Evolutionary conservation across 1,140 invertebrate species (phyloP), one percentile per base, ranked within the genome.

Genomic region (Monomorium pharaonis): DNA sequence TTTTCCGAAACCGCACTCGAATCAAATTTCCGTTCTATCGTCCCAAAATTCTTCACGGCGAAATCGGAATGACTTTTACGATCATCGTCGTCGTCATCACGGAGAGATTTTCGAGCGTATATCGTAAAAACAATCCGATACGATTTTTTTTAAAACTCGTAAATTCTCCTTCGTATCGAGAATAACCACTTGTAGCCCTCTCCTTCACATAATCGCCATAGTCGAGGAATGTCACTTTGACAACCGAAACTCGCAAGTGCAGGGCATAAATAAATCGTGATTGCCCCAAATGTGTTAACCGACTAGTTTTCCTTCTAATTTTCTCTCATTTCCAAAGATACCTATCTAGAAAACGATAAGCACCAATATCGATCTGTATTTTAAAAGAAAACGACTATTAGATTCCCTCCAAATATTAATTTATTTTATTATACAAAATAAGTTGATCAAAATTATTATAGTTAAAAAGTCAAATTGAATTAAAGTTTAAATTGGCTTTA

Each of bases 141-240:
- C 60, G 80, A 90, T 92, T 92, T 91, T 91, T 89, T 91, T 37
- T 37, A 37, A 91, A 90, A 86, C 91, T 90, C 91, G 78, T 92
- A 92, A 92, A 92, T 92, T 51, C 58, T 62, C 62, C 72, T 65
- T 44, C 51, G 37, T 62, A 21, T n/a, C 76, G 63, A 37, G 76
- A 63, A 49, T 49, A 21, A 62, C 84, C 88, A 86, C 86, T 90
- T 87, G 86, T 88, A 54, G 70, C 76, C 49, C 47, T 33, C 42
- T 27, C 21, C 60, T 16, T 63, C 54, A 54, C 21, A 44, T 21
- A 37, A n/a, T 81, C 24, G 24, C 51, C 21, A 6, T 27, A 21
- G 56, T 18, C n/a, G 67, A 60, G 37, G 47, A 83, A 74, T 5
- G 76, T 80, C 16, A 67, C 37, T 58, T 72, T 74, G 51, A 83